Conservation (phyloP, 2,797 vertebrate genomes). For the Poecile montanus region DNA sequence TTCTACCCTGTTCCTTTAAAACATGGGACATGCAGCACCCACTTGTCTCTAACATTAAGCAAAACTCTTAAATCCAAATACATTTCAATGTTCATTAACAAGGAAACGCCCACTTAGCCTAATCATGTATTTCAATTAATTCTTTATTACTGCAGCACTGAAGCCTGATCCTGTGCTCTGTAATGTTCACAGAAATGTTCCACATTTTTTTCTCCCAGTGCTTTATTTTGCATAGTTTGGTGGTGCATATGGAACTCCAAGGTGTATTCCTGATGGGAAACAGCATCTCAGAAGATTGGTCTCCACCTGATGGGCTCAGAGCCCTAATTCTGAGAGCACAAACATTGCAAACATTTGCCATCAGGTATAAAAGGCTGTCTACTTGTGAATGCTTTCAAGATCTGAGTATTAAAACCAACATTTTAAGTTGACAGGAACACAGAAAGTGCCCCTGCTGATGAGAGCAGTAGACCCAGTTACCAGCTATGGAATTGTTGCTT, state of each 20-base stretch:
- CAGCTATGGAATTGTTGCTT: background rate
- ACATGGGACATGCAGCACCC: background rate
- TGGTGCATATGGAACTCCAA: background rate
- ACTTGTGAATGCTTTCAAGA: background rate
- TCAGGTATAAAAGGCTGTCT: background rate
- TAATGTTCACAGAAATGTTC: background rate
- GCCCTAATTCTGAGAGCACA: background rate
- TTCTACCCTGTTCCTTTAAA: background rate
- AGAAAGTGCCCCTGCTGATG: background rate
- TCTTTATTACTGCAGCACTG: background rate
- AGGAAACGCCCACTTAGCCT: background rate
- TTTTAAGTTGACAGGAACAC: background rate
- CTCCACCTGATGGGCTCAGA: background rate
- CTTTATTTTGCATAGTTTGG: background rate
- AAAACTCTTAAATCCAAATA: background rate
- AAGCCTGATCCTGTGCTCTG: background rate
- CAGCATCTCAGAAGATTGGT: background rate
- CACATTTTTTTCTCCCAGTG: background rate
- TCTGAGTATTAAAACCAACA: background rate
- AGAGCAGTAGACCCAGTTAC: background rate
- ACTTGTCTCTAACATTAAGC: background rate
- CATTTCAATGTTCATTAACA: background rate
- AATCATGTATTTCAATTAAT: accelerated
- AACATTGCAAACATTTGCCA: background rate
- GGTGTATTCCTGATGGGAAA: background rate